Evolutionary conservation across 2,797 vertebrate species (phyloP), one percentile per base, ranked within the genome.

Genomic region (Betta splendens): DNA sequence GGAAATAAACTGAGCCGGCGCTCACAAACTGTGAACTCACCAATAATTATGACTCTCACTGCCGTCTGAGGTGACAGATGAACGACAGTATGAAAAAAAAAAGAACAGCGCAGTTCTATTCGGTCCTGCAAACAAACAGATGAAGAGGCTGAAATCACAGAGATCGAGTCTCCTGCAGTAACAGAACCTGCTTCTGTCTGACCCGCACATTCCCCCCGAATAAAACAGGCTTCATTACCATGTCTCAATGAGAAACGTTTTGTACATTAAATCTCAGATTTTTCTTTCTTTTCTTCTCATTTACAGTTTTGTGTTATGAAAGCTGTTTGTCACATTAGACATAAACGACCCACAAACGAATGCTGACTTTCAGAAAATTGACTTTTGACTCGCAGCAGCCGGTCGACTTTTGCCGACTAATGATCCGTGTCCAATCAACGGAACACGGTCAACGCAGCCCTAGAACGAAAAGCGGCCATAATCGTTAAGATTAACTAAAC

Each of bases 61-160:
- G n/a, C n/a, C n/a, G n/a, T n/a, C n/a, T n/a, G n/a, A n/a, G n/a
- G n/a, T n/a, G n/a, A n/a, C n/a, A n/a, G n/a, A n/a, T n/a, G n/a
- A n/a, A n/a, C n/a, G n/a, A n/a, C n/a, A n/a, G n/a, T n/a, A n/a
- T n/a, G n/a, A n/a, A n/a, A n/a, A n/a, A n/a, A n/a, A n/a, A 48
- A 68, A 33, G 58, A 56, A 64, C 51, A 45, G 47, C n/a, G 5
- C 3, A 42, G 49, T 28, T 42, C 49, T 13, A 23, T 45, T 70
- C 51, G 72, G 13, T 49, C 64, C 61, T 32, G 56, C 33, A 33
- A 69, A 68, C 58, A 75, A 74, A 57, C 9, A 58, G 50, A 64
- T 6, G 17, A 66, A 29, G 49, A 17, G 43, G 54, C 15, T 21
- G 49, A 73, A 64, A n/a, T n/a, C n/a, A n/a, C n/a, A n/a, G n/a